These are phyloP conservation scores for Callospermophilus lateralis DNA, from an alignment of 2,113 vertebrate species.

Conservation along the genomic window DNA sequence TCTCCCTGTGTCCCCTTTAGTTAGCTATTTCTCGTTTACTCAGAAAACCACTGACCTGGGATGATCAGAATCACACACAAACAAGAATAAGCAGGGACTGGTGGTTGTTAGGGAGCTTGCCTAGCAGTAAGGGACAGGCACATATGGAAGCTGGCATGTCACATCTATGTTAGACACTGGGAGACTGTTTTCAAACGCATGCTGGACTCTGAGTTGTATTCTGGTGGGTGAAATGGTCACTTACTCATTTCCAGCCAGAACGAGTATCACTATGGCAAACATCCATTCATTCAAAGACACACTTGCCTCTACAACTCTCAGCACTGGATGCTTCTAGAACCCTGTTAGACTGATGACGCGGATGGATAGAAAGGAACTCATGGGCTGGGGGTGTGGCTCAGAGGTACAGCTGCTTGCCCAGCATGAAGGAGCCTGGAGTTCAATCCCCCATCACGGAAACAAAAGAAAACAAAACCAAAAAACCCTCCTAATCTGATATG, in stretches of 20 bases:
- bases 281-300: background rate
- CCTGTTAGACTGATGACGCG: background rate
- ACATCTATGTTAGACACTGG: background rate
- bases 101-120: background rate
- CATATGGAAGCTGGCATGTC: background rate
- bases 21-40: constrained; percentile 6
- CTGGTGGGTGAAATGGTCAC: background rate
- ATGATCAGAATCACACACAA: background rate
- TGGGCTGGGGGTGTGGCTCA: too few species aligned
- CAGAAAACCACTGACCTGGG: background rate
- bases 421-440: too few species aligned
- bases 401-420: too few species aligned
- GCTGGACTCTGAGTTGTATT: background rate
- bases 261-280: background rate
- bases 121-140: background rate
- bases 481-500: background rate
- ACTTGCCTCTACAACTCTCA: background rate
- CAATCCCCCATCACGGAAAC: too few species aligned
- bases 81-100: background rate
- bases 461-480: background rate
- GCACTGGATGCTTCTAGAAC: background rate
- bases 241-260: background rate
- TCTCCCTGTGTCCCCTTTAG: background rate
- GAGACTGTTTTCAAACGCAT: background rate
- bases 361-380: background rate